Evolutionary conservation across 2,113 vertebrate species (phyloP).

Genomic region (Scatophagus argus): DNA sequence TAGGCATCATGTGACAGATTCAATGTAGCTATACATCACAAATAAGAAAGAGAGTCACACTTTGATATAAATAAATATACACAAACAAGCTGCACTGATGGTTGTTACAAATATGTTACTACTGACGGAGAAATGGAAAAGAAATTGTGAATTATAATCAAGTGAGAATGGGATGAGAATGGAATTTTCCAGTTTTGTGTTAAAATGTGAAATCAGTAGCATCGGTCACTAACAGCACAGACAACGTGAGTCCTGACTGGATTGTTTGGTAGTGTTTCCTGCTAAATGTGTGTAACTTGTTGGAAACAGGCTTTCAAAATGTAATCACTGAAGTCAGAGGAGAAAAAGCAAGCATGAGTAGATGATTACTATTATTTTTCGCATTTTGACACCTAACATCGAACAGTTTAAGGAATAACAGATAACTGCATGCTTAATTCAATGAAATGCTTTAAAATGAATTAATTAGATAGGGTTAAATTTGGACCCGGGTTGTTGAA

Average conservation of each 20-base stretch:
- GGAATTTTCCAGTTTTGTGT: too few relatives aligned
- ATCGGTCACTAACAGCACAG: not conserved
- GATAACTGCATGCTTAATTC: not conserved
- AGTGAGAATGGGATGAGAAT: not conserved
- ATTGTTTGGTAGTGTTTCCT: constrained; percentile 5
- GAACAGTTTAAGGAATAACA: not conserved
- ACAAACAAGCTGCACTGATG: not conserved
- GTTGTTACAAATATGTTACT: not conserved
- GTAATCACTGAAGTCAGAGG: constrained; percentile 41
- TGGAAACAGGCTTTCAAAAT: constrained; percentile 30
- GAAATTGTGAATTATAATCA: too few relatives aligned
- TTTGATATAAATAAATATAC: not conserved
- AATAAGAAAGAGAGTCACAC: not conserved
- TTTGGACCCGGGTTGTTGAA: not conserved
- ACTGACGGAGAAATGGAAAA: not conserved
- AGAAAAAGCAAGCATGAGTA: constrained; percentile 22
- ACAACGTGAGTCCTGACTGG: not conserved
- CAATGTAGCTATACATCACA: not conserved
- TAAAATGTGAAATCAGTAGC: not conserved
- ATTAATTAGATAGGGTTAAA: not conserved
- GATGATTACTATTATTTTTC: constrained; percentile 41
- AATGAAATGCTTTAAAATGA: not conserved
- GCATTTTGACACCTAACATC: not conserved
- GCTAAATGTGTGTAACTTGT: constrained; percentile 17
- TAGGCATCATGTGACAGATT: not conserved